These are phyloP conservation scores for Parauchenoglanis ngamensis DNA, from an alignment of 2,797 vertebrate species.

Conservation along the genomic window DNA sequence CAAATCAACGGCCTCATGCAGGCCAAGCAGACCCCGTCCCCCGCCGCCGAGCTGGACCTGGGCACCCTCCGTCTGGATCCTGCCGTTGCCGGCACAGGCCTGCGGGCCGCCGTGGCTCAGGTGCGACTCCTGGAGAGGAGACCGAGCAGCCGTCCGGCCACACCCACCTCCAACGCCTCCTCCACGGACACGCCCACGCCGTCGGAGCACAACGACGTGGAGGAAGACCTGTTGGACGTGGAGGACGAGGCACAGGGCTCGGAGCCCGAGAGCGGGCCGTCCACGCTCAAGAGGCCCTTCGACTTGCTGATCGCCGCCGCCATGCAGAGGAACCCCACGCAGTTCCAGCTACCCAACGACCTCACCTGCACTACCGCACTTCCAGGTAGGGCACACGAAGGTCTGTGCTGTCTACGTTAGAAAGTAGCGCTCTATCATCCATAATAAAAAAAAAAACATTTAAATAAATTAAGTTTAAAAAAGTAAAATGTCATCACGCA, in stretches of 20 bases:
- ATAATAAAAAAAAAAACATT: not conserved
- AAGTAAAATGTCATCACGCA: not conserved
- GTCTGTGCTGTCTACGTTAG: not conserved
- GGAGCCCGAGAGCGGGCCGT: constrained; percentile 81
- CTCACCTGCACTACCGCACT: constrained; percentile 96
- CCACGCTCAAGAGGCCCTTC: constrained; percentile 87
- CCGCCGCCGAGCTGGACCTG: constrained; percentile 87
- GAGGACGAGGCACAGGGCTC: constrained; percentile 87
- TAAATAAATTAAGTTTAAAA: too few species aligned
- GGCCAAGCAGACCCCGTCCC: constrained; percentile 85
- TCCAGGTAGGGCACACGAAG: constrained; percentile 77
- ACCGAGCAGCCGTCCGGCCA: constrained; percentile 91
- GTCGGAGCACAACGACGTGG: constrained; percentile 93
- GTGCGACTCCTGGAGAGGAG: constrained; percentile 90
- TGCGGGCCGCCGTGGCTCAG: constrained; percentile 84
- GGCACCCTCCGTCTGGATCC: constrained; percentile 74
- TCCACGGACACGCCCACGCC: constrained; percentile 88
- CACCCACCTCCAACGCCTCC: constrained; percentile 92
- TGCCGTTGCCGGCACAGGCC: constrained; percentile 67
- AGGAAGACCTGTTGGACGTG: constrained; percentile 88
- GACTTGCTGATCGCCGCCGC: constrained; percentile 96
- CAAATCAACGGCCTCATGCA: constrained; percentile 91
- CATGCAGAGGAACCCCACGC: constrained; percentile 96
- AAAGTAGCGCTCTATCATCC: not conserved
- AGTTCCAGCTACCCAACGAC: constrained; percentile 96